Evolutionary conservation across 2,888 invertebrate genomes (phyloP).

Genomic region (Pristionchus arcanus): DNA sequence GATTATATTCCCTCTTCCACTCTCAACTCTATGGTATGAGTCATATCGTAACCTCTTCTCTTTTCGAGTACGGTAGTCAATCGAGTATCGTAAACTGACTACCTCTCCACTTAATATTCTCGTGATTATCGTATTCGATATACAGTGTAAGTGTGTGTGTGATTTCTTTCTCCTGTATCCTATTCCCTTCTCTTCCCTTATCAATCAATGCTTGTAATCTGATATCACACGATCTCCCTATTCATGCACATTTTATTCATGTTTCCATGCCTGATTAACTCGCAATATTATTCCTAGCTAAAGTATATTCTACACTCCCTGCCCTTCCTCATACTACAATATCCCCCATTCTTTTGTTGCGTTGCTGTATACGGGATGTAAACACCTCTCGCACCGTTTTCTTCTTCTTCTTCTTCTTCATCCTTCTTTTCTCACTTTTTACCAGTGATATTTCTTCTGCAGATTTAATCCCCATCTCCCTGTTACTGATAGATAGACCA

Average conservation of each 20-base stretch:
- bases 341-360: background rate
- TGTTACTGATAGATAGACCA: background rate
- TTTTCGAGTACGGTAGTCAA: background rate
- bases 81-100: background rate
- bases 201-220: slow-evolving; percentile 34
- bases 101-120: background rate
- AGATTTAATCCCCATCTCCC: slow-evolving; percentile 16
- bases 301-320: background rate
- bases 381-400: too few relatives aligned
- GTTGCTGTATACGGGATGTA: background rate
- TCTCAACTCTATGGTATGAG: slow-evolving; percentile 27
- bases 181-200: background rate
- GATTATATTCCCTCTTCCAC: background rate
- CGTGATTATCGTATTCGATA: slow-evolving; percentile 28
- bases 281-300: background rate
- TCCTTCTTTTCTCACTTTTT: background rate
- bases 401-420: too few relatives aligned
- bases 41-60: background rate
- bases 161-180: background rate
- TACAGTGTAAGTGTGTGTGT: slow-evolving; percentile 29
- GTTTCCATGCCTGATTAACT: background rate
- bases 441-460: background rate
- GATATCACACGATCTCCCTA: slow-evolving; percentile 34
- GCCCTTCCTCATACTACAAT: background rate
- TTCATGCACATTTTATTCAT: slow-evolving; percentile 9